phyloP scores from a whole-genome alignment of 2,797 vertebrate species.

The Triplophysa yarkandensis region DNA sequence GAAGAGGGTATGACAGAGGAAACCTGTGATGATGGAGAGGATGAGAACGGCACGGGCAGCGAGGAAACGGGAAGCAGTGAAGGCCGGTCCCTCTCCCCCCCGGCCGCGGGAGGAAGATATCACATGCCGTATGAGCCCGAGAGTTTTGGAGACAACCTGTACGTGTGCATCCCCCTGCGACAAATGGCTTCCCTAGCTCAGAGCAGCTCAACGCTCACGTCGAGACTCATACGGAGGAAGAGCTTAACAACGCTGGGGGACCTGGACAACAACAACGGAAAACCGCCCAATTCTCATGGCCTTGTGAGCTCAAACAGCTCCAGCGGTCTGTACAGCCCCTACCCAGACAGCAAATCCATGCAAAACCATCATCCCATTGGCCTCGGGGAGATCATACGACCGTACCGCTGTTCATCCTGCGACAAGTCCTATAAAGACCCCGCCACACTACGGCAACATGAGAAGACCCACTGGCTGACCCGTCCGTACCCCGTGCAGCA shows the following conservation, averaged over 20 bases:
- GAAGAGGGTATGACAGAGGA: constrained; percentile 56
- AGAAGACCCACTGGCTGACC: constrained; percentile 99
- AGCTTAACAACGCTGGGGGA: constrained; percentile 85
- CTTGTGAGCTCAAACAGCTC: constrained; percentile 62
- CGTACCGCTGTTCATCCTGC: constrained; percentile 93
- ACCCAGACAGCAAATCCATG: constrained; percentile 75
- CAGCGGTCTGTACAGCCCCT: constrained; percentile 74
- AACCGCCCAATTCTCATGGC: constrained; percentile 66
- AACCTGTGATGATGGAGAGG: constrained; percentile 67
- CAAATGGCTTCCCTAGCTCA: constrained; percentile 97
- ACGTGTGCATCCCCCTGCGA: constrained; percentile 98
- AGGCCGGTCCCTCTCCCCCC: constrained; percentile 86
- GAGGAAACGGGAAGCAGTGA: constrained; percentile 97
- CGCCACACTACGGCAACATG: constrained; percentile 94
- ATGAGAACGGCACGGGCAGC: constrained; percentile 93
- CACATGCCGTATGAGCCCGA: constrained; percentile 94
- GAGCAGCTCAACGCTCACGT: constrained; percentile 99
- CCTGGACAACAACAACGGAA: constrained; percentile 71
- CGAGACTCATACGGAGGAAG: constrained; percentile 97
- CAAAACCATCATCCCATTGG: constrained; percentile 76
- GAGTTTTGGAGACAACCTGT: constrained; percentile 97
- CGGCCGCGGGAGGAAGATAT: constrained; percentile 86
- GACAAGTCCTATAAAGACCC: constrained; percentile 99
- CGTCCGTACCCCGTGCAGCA: constrained; percentile 98
- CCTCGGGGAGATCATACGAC: constrained; percentile 89